Base-by-base conservation (phyloP, 2,888 invertebrate species). In the Chrysina gloriosa region DNA sequence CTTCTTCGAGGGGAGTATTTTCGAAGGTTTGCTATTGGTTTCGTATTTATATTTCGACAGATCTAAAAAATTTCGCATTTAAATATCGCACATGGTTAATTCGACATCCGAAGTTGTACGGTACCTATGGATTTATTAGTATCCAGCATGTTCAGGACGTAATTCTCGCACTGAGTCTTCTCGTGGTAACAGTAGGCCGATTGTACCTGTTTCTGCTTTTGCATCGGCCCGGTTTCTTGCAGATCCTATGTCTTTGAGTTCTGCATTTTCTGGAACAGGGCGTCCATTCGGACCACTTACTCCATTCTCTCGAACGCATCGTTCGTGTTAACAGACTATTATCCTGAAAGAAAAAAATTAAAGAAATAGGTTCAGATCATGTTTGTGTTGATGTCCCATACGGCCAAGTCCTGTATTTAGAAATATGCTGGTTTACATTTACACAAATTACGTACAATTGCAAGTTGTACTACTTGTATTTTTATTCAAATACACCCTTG, bases 181-280 rank as follows among this genome's bases (percentile, higher is more conserved):
- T 93, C 91, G 39, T 91, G 87, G 79, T 93, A 94, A 80, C 96
- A 97, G 78, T 92, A 93, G 1, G 95, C 94, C 3, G 92, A 92
- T 83, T 96, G 94, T 69, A 90, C 88, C 63, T 96, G 88, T 36
- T 92, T 88, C 78, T 91, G 90, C 47, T 89, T 89, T 91, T 91
- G 77, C 96, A 97, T 73, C 92, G 85, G 6, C 89, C 87, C 0
- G 88, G 88, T 76, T 89, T 88, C 76, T 88, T 88, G 82, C 96
- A 96, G 78, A 89, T 88, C 80, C 95, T 92, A 79, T 88, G 87
- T 73, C 97, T 86, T 34, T 90, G 86, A 1, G 95, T 95, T 14
- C 90, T 90, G 80, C 97, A 97, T 72, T 89, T 88, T 70, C 88
- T 85, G 0, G 92, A 90, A 79, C 96, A 97, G 7, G 89, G 84